Evolutionary conservation across 2,113 vertebrate genomes (phyloP), one percentile per base, ranked within the genome.

Genomic region (Arvicanthis niloticus): DNA sequence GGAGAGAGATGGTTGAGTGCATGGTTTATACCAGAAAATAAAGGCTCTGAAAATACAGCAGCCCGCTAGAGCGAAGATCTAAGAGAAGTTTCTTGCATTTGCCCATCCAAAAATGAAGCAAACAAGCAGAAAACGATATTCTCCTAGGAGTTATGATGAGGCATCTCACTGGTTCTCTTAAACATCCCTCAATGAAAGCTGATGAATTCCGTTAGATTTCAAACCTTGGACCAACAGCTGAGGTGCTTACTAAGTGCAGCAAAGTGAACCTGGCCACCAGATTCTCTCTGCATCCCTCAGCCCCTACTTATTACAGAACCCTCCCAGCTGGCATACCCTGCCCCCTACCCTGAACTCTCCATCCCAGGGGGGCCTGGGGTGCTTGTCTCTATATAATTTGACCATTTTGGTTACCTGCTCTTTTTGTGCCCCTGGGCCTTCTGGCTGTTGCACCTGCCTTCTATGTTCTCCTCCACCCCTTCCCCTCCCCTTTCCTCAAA

Each of bases 11-110:
- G 19, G 22, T 56, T 65, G 72, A 21, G 67, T 42, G 40, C 7
- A n/a, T 26, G 84, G 72, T 40, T 51, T 68, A 42, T 6, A 67
- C 21, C 62, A 80, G 45, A 87, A 95, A 93, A 60, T 78, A 88
- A 93, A 97, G 67, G 31, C 26, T 29, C 29, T 86, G 58, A 67
- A 95, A 97, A 51, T 62, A 56, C 37, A 58, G 42, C 34, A 88
- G 29, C 70, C 95, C 76, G n/a, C 58, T 81, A 34, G 42, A 88
- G 91, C 0, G 1, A 91, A 91, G n/a, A 76, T 12, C 37, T 68
- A 45, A 48, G 75, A 90, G 78, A 88, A 62, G 86, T 73, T 84
- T 94, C 75, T 97, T 87, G 67, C 31, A 62, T 24, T n/a, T 1
- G 24, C 42, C 56, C 56, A 62, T 29, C 40, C 56, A 84, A 62